Evolutionary conservation across 2,888 invertebrate species (phyloP), one percentile per base, ranked within the genome.

Genomic region (Gasteruption jaculator): DNA sequence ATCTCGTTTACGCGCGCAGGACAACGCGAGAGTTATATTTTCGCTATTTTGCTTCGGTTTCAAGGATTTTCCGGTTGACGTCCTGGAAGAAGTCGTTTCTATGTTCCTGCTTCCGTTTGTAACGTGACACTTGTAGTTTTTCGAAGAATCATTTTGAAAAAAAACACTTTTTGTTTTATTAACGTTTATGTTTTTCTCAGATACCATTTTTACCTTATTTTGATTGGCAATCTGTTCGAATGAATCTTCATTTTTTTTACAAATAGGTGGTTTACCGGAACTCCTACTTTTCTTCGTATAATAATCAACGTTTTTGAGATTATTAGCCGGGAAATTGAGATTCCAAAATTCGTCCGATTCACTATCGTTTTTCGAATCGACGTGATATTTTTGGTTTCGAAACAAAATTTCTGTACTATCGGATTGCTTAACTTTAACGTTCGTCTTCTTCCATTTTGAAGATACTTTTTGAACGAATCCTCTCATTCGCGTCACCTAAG

Each of bases 391-490:
- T 22, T 15, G 5, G 8, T 10, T 0, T 24, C 29, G 0, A 27
- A 20, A 1, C n/a, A 10, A 2, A 5, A 22, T 10, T 26, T 48
- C 12, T 22, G 26, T 1, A 40, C n/a, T n/a, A n/a, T n/a, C n/a
- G n/a, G 31, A 7, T 29, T 29, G 3, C n/a, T 18, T n/a, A n/a
- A 12, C 16, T 25, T 32, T 33, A n/a, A n/a, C n/a, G n/a, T n/a
- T 24, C 4, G 32, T 49, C 19, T 26, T 50, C 31, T 29, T 33
- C 26, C 50, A 35, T 16, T 45, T 49, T 1, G 45, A 49, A 1
- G 54, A 60, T 7, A 63, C 46, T 38, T 41, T 56, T 0, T 35
- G 34, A 2, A 61, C 38, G 16, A 61, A 38, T 12, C 45, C 46
- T 21, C 31, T 50, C 38, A 61, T 45, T 5, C 43, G 50, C 3